A percentile compares a stretch with the other conserved stretches of the same genome.
phyloP scores from a whole-genome alignment of 2,888 invertebrate genomes.

The Chloroclysta siterata region DNA sequence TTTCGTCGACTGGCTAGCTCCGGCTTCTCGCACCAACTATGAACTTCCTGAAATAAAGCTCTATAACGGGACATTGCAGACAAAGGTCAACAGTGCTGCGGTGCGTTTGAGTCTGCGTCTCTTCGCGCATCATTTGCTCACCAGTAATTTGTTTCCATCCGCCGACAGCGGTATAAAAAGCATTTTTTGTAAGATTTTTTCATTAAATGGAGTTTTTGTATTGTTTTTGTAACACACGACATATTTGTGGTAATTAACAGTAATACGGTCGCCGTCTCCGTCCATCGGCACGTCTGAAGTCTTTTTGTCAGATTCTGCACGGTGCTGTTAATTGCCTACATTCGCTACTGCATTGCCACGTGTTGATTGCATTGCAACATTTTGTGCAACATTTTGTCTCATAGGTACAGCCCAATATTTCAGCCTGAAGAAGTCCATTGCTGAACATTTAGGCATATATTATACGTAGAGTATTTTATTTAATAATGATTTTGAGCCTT shows the following conservation, averaged over 20 bases:
- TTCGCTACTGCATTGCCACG: conserved; percentile 32
- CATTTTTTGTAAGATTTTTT: conserved; percentile 30
- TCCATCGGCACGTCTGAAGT: conserved; percentile 48
- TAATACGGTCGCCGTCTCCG: conserved; percentile 52
- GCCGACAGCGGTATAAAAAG: conserved; percentile 48
- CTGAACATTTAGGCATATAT: too few relatives aligned
- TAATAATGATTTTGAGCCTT: too few relatives aligned
- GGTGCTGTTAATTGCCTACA: conserved; percentile 37
- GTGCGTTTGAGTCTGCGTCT: conserved; percentile 55
- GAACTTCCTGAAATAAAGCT: conserved; percentile 18
- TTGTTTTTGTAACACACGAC: conserved; percentile 54
- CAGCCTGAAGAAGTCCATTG: neutral
- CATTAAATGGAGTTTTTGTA: conserved; percentile 39
- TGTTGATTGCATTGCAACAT: conserved; percentile 8
- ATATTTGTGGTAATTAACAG: conserved; percentile 82
- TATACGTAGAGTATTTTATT: too few relatives aligned
- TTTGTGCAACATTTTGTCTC: too few relatives aligned
- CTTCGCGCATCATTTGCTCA: conserved; percentile 62
- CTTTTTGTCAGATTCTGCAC: conserved; percentile 53
- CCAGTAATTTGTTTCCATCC: conserved; percentile 63
- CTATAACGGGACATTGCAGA: conserved; percentile 25
- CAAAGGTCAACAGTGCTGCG: conserved; percentile 48
- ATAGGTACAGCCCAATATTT: neutral
- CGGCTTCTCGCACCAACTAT: neutral
- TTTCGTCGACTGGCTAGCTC: neutral